Evolutionary conservation across 2,113 vertebrate species (phyloP), one percentile per base, ranked within the genome.

Genomic region (Equus przewalskii): DNA sequence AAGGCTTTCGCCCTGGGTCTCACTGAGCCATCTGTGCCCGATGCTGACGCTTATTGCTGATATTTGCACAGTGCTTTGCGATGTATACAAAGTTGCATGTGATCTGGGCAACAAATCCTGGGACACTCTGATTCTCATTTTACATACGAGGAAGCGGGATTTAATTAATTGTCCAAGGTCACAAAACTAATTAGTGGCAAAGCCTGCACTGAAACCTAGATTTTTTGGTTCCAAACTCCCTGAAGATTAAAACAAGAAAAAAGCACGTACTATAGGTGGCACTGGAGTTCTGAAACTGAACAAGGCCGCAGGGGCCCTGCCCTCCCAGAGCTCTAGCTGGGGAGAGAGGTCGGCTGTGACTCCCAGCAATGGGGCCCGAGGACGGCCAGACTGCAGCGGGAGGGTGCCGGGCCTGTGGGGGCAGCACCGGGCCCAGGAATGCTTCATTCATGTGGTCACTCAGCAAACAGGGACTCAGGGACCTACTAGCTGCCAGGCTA

Each of bases 141-240:
- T 58, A 87, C 13, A 4, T 36, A 18, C 8, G 11, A 92, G 64
- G 46, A 83, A 76, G 58, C 16, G n/a, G 85, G 82, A 36, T 58
- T 94, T 69, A 84, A 79, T 54, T 21, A 86, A 81, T 19, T 41
- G 64, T 78, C n/a, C 21, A 80, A 84, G 30, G 94, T 95, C 76
- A 90, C 65, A 80, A 86, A 67, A 91, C 41, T 28, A 83, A 44
- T 22, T 26, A 84, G 24, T 56, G 33, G 30, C 49, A 92, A 81
- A 94, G n/a, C 28, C 7, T 60, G 46, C 2, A 78, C 36, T 65
- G 56, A 92, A 72, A 89, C 10, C 22, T 24, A 33, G 62, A 79
- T 36, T 19, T 72, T 82, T 21, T 56, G 41, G 60, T 30, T 92
- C 75, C 12, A 7, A 36, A 51, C 7, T 33, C 30, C 24, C 13